These are phyloP conservation scores for Dryoscopus gambensis DNA, from an alignment of 2,113 vertebrate species.

Conservation along the genomic window DNA sequence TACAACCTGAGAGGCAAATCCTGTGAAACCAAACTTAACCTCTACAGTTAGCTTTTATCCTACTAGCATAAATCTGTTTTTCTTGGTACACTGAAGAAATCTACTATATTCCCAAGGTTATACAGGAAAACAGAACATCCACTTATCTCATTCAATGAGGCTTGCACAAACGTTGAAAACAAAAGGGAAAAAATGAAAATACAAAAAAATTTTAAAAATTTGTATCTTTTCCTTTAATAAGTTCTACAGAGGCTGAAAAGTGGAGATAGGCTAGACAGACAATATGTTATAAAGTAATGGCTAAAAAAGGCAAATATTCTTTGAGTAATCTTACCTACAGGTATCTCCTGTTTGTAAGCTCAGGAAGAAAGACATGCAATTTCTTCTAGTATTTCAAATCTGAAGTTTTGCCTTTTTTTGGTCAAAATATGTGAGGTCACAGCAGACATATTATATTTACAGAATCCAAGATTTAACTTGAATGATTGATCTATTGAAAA, in stretches of 20 bases:
- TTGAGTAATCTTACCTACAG: neutral
- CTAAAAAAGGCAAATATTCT: neutral
- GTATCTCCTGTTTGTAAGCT: neutral
- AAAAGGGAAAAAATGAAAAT: neutral
- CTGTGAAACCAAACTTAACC: neutral
- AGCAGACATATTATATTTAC: neutral
- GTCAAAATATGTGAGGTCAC: neutral
- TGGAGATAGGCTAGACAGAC: neutral
- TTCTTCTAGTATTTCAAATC: neutral
- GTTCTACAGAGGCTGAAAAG: neutral
- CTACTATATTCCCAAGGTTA: neutral
- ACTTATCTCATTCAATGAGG: neutral
- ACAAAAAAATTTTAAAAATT: neutral
- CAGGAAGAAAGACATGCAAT: neutral
- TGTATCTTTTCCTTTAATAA: neutral
- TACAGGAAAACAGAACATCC: neutral
- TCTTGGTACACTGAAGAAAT: neutral
- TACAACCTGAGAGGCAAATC: neutral
- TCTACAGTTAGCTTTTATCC: neutral
- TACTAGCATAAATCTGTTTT: neutral
- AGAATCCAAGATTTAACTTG: neutral
- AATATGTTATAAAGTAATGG: neutral
- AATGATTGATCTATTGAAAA: neutral
- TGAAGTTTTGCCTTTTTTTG: neutral
- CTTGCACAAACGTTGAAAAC: neutral